Percentiles rank a stretch among this genome's conserved stretches.
Conservation (phyloP, 2,113 vertebrate species). For the Eubucco bourcierii region DNA sequence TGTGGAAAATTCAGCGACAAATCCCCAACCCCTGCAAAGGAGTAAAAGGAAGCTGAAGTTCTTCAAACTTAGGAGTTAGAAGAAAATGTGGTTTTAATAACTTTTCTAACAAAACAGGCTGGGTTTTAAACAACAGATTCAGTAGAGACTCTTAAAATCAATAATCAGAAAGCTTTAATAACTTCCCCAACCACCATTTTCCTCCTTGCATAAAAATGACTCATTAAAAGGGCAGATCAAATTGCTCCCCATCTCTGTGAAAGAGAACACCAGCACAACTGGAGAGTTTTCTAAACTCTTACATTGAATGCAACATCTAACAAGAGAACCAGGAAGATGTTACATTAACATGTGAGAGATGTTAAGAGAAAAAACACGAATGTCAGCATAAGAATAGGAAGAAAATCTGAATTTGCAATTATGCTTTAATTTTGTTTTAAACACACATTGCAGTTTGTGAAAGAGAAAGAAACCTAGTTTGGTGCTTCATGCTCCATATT, state of each 20-base stretch:
- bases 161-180: slow-evolving; percentile 20
- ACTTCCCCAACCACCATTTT: slow-evolving; percentile 34
- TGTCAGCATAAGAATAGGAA: slow-evolving; percentile 36
- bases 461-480: slow-evolving; percentile 38
- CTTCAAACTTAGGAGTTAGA: neutral
- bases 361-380: slow-evolving; percentile 40
- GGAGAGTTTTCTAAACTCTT: slow-evolving; percentile 16
- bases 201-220: neutral
- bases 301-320: neutral
- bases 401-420: slow-evolving; percentile 46
- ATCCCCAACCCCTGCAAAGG: neutral
- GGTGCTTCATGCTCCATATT: slow-evolving; percentile 32
- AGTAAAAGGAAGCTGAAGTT: neutral
- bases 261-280: slow-evolving; percentile 4
- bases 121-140: slow-evolving; percentile 7
- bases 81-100: neutral
- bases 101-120: neutral
- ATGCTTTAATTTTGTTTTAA: slow-evolving; percentile 19
- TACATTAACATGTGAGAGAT: slow-evolving; percentile 4
- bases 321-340: slow-evolving; percentile 4
- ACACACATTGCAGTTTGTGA: neutral
- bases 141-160: slow-evolving; percentile 28
- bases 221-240: slow-evolving; percentile 38
- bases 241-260: slow-evolving; percentile 21
- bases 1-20: neutral